Percentiles rank a stretch among this genome's conserved stretches.
Conservation (phyloP, 2,797 vertebrate genomes). For the Bucorvus abyssinicus region DNA sequence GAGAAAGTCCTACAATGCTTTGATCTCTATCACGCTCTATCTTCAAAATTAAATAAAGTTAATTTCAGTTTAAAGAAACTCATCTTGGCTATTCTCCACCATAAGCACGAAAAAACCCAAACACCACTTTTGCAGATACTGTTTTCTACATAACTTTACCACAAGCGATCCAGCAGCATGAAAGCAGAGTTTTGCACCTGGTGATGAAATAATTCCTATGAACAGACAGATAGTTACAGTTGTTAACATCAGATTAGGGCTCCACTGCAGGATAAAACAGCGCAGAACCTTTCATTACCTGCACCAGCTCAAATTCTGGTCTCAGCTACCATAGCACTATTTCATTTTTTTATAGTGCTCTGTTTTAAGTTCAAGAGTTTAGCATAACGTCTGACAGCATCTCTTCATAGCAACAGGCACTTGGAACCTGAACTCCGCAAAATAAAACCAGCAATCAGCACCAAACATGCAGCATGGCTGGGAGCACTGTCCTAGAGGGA, state of each 20-base stretch:
- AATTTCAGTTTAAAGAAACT: not conserved
- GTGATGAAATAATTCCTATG: not conserved
- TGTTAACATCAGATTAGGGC: not conserved
- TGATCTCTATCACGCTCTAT: not conserved
- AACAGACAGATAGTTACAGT: not conserved
- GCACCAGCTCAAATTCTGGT: not conserved
- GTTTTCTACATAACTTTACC: constrained; percentile 26
- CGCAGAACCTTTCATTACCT: not conserved
- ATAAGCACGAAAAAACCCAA: not conserved
- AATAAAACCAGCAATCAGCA: not conserved
- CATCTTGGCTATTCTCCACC: not conserved
- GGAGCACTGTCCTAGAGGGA: not conserved
- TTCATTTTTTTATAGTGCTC: not conserved
- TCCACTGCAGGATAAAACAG: not conserved
- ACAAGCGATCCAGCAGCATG: not conserved
- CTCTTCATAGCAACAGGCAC: not conserved
- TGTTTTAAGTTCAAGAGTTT: not conserved
- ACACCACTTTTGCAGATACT: not conserved
- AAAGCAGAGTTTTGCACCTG: constrained; percentile 20
- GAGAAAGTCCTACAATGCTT: constrained; percentile 16
- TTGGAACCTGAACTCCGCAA: not conserved
- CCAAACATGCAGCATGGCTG: not conserved
- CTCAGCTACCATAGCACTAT: not conserved
- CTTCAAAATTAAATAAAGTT: not conserved
- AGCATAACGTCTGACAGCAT: not conserved